These are phyloP conservation scores for Homarus gammarus DNA, from an alignment of 2,888 invertebrate genomes.

Conservation along the genomic window DNA sequence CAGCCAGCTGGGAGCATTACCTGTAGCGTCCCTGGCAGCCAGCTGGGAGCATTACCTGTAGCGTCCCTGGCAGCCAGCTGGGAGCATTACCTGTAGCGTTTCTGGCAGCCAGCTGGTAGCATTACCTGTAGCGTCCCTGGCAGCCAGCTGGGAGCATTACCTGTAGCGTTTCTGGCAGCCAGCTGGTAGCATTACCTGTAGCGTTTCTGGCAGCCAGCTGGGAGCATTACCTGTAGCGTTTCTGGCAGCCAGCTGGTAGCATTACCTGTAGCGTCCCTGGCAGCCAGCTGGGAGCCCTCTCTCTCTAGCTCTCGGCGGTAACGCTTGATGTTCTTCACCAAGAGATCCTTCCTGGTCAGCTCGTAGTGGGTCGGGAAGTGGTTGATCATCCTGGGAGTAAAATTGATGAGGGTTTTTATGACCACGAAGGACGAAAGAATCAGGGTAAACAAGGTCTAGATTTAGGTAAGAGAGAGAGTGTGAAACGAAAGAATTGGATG, in stretches of 20 bases:
- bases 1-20: too few relatives aligned
- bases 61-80: neutral
- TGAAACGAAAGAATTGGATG: too few relatives aligned
- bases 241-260: neutral
- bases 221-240: neutral
- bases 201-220: neutral
- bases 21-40: neutral
- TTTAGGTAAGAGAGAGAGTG: too few relatives aligned
- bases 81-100: neutral
- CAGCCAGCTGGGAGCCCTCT: constrained; percentile 91
- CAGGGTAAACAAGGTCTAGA: too few relatives aligned
- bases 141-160: neutral
- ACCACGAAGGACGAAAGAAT: too few relatives aligned
- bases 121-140: neutral
- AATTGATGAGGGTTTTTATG: neutral
- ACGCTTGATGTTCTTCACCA: constrained; percentile 96
- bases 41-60: neutral
- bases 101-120: too few relatives aligned
- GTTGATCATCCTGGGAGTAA: constrained; percentile 89
- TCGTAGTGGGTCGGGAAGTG: constrained; percentile 98
- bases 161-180: neutral
- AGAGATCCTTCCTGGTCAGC: constrained; percentile 94
- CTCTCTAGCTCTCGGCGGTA: constrained; percentile 95
- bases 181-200: neutral
- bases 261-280: constrained; percentile 83